Evolutionary conservation across 1,140 invertebrate genomes (phyloP), one percentile per base, ranked within the genome.

Genomic region (Epicauta chinensis): DNA sequence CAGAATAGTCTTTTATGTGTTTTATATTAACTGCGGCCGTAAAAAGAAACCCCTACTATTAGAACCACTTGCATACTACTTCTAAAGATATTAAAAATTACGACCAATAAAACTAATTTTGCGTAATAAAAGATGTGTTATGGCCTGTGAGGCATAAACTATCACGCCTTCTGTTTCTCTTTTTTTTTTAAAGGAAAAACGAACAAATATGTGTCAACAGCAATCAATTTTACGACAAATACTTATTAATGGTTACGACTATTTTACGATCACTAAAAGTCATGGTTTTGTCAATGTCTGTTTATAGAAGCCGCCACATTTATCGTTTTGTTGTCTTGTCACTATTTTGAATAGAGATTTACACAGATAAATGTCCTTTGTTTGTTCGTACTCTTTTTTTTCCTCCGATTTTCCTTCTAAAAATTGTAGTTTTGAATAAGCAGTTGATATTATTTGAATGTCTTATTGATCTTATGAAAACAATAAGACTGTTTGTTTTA

Each of bases 161-260:
- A 45, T 56, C 46, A 56, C 57, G 53, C 55, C 55, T 58, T 55
- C 55, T 54, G 45, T 55, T 44, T 47, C 42, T 43, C 7, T 23
- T 23, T 23, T 23, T 23, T 23, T 23, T 5, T 23, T 23, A 23
- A 7, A 34, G 3, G 12, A 34, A 11, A 3, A 11, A 34, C 10
- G 10, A 34, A 7, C 38, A 51, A 53, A 55, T 58, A 63, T 54
- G 59, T 61, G 56, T 61, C 59, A 61, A 65, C 65, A 62, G 53
- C 56, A 64, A 65, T 67, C 65, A 65, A 63, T 65, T 67, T 67
- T 64, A 67, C 60, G 65, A 62, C 53, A 53, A 53, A 58, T 63
- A 58, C 56, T 64, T 67, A 65, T 67, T 67, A 65, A 65, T 63
- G 56, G 62, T 61, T 58, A 67, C 62, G 62, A 63, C 40, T 49